Base-by-base conservation (phyloP, 2,113 vertebrate species). In the Eretmochelys imbricata region DNA sequence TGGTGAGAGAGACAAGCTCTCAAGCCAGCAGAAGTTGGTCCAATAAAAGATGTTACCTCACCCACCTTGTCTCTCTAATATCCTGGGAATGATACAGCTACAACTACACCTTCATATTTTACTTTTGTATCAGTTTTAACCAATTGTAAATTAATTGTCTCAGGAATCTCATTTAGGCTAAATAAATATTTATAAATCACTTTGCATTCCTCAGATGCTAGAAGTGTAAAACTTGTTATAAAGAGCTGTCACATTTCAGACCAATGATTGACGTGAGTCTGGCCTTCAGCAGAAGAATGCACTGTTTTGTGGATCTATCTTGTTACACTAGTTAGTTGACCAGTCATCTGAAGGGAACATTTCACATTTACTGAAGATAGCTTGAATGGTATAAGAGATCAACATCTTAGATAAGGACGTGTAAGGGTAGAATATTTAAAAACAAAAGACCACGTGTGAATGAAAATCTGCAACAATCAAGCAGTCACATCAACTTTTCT, bases 201-300 rank as follows among this genome's bases (percentile, higher is more conserved):
- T 75, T 42, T 75, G 69, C 20, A 27, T 46, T 46, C 20, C 11
- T 76, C 6, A 46, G 42, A 46, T 12, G 10, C 72, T 76, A 8
- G 46, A 46, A 1, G 1, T 46, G 10, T 10, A 79, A 84, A 53
- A 29, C 6, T n/a, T 65, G 22, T 69, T 72, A 17, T 4, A n/a
- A 81, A 80, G 51, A 4, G 16, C 2, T 79, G 50, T 10, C 53
- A 20, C 46, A 14, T 25, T 65, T 79, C 16, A 27, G 42, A 7
- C 25, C 27, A 76, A 10, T 2, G 1, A n/a, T 46, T 1, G 29
- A 10, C 55, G 6, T 11, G 38, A 65, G n/a, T 0, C 42, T 82
- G 17, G 20, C 12, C 12, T 12, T 38, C 1, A 11, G 88, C 80
- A 72, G 38, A 25, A 54, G 4, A 72, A n/a, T 25, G 1, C 42